phyloP scores from a whole-genome alignment of 2,888 invertebrate species.

The Pseudococcus jackbeardsleyi region DNA sequence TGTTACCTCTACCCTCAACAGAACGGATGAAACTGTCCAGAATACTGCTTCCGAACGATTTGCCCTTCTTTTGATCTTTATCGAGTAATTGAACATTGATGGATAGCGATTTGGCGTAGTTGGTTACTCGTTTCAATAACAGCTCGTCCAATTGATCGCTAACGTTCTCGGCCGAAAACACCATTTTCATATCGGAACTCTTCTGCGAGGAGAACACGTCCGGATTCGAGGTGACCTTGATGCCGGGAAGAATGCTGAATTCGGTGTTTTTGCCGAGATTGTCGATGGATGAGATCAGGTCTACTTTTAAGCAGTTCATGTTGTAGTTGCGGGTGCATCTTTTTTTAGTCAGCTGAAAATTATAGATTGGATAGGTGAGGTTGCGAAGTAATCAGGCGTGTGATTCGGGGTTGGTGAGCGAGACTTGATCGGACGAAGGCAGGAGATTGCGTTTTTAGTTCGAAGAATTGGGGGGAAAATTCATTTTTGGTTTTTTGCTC shows the following conservation, averaged over 20 bases:
- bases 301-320: conserved; percentile 83
- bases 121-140: conserved; percentile 79
- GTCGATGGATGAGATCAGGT: conserved; percentile 82
- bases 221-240: conserved; percentile 75
- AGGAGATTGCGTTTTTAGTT: too few species aligned
- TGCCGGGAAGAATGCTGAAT: conserved; percentile 80
- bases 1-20: conserved; percentile 65
- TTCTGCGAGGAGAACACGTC: conserved; percentile 56
- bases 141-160: conserved; percentile 81
- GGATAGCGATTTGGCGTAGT: conserved; percentile 81
- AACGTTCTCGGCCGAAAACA: conserved; percentile 60
- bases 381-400: too few species aligned
- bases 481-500: too few species aligned
- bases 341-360: conserved; percentile 66
- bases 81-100: conserved; percentile 81
- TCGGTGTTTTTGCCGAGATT: conserved; percentile 78
- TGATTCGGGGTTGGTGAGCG: too few species aligned
- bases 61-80: conserved; percentile 73
- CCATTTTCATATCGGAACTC: conserved; percentile 54
- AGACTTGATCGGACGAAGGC: too few species aligned
- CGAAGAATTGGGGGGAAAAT: too few species aligned
- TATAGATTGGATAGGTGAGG: too few species aligned
- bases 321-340: conserved; percentile 77
- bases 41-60: conserved; percentile 71
- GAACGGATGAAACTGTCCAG: conserved; percentile 66